A percentile compares a stretch with the other conserved stretches of the same genome.
phyloP scores from a whole-genome alignment of 2,113 vertebrate genomes.

The Bathybates hornii region DNA sequence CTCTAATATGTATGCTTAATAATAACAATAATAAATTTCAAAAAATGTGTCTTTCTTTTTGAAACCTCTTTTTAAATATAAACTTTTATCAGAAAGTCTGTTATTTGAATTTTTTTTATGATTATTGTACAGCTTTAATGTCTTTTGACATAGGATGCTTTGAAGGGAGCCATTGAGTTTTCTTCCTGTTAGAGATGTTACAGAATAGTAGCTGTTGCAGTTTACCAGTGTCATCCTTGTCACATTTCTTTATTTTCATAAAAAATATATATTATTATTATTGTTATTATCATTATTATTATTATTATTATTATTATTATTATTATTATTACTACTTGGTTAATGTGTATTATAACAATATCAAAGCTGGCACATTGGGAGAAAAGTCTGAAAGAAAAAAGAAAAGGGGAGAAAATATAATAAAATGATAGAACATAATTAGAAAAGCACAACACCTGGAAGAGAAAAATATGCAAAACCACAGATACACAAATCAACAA shows the following conservation, averaged over 20 bases:
- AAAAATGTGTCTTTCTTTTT: neutral
- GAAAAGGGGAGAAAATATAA: neutral
- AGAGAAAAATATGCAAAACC: neutral
- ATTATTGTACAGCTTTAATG: neutral
- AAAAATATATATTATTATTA: too few species aligned
- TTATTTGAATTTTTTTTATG: neutral
- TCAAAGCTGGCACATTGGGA: neutral
- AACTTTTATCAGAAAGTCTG: neutral
- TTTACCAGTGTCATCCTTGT: neutral
- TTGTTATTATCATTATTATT: too few species aligned
- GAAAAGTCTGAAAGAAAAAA: neutral
- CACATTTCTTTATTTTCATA: neutral
- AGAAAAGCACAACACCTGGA: neutral
- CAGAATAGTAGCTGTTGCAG: neutral
- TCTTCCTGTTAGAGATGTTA: neutral
- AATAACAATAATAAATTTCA: neutral
- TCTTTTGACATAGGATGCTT: neutral
- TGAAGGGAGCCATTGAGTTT: neutral
- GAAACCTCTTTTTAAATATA: neutral
- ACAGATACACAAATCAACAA: neutral
- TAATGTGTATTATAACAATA: neutral
- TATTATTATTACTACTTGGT: neutral
- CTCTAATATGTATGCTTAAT: neutral
- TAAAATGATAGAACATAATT: neutral
- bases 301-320: rapidly evolving